These are phyloP conservation scores for Cyclargus thomasi DNA, from an alignment of 1,140 invertebrate genomes.

Conservation along the genomic window DNA sequence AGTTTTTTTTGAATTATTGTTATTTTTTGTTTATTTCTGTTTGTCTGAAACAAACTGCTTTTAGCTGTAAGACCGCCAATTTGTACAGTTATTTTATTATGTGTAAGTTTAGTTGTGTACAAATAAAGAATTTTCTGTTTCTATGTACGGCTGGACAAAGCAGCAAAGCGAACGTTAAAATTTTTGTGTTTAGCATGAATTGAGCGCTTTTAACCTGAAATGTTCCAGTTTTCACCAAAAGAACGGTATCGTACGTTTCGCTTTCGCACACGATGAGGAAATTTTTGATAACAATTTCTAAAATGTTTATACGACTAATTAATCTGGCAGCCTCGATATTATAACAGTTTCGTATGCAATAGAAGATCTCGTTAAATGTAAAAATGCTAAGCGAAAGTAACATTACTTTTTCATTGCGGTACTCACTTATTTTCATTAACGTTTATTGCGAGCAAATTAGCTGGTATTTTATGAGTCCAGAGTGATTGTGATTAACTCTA, in stretches of 20 bases:
- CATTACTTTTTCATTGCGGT: conserved; percentile 8
- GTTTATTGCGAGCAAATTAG: background rate
- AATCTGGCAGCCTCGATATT: background rate
- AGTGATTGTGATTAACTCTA: background rate
- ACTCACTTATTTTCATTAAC: background rate
- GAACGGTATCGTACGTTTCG: background rate
- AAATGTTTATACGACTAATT: background rate
- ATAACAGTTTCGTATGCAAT: background rate
- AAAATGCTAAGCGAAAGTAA: conserved; percentile 10
- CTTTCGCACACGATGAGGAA: background rate
- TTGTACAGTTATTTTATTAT: too few relatives aligned
- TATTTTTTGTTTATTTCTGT: too few relatives aligned
- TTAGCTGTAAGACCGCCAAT: too few relatives aligned
- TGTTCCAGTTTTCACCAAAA: background rate
- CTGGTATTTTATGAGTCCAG: background rate
- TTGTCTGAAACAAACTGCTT: too few relatives aligned
- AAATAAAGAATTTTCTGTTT: too few relatives aligned
- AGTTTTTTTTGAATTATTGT: too few relatives aligned
- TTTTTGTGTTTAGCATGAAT: background rate
- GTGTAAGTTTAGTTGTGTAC: too few relatives aligned
- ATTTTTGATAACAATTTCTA: background rate
- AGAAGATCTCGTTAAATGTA: background rate
- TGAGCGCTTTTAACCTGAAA: background rate
- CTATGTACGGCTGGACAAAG: too few relatives aligned
- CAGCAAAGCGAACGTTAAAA: too few relatives aligned